phyloP scores from a whole-genome alignment of 2,888 invertebrate species.

The Homarus gammarus region DNA sequence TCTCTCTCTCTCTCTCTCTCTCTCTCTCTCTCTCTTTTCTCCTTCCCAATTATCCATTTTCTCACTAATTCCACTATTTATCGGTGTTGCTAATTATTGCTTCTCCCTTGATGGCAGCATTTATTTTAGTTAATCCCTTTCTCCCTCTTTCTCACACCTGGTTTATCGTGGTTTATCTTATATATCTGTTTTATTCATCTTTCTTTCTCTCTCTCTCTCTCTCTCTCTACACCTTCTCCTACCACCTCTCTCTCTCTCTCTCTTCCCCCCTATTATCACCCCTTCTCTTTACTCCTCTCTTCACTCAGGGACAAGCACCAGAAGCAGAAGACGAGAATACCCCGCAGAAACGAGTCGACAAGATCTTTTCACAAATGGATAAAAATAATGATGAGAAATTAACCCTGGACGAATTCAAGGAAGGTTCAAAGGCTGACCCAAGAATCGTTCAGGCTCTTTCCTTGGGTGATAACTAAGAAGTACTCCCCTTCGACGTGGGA shows the following conservation, averaged over 20 bases:
- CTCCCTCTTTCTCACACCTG: not conserved
- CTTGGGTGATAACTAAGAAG: constrained; percentile 82
- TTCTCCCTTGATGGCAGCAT: too few species aligned
- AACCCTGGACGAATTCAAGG: constrained; percentile 96
- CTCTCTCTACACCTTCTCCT: not conserved
- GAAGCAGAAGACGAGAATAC: constrained; percentile 92
- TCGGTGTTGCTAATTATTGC: too few species aligned
- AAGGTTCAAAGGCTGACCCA: constrained; percentile 98
- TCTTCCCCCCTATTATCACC: not conserved
- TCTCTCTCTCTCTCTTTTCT: not conserved
- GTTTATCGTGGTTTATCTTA: too few species aligned
- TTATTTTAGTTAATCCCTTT: not conserved
- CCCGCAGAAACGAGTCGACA: constrained; percentile 97
- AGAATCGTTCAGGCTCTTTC: constrained; percentile 97
- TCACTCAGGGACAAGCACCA: constrained; percentile 90
- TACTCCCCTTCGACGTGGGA: too few species aligned
- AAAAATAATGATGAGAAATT: constrained; percentile 98
- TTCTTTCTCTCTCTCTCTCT: not conserved
- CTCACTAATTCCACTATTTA: not conserved
- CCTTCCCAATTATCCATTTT: not conserved
- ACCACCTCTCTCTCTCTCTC: not conserved
- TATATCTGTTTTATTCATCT: not conserved
- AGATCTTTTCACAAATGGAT: constrained; percentile 99
- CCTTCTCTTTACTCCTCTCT: not conserved
- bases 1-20: not conserved